Percentiles rank a stretch among this genome's conserved stretches.
Evolutionary conservation across 1,140 invertebrate genomes (phyloP).

Genomic region (Scaptomyza graminum): DNA sequence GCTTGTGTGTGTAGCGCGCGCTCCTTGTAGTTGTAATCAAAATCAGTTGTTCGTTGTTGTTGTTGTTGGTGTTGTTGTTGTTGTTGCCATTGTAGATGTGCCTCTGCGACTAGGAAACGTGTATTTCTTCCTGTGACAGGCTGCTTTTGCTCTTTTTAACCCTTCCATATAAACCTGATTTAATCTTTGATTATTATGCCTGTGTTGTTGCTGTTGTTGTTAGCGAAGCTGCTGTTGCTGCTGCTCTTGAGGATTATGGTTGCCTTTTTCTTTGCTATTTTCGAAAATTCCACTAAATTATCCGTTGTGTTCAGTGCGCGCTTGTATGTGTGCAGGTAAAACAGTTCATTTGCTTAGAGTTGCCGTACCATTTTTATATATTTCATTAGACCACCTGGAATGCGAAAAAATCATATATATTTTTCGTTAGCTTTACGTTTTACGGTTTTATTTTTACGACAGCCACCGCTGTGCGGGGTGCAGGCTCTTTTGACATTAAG

Average conservation of each 20-base stretch:
- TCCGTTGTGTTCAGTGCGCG: slow-evolving; percentile 54
- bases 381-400: slow-evolving; percentile 68
- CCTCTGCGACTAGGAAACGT: slow-evolving; percentile 74
- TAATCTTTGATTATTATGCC: slow-evolving; percentile 80
- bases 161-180: slow-evolving; percentile 81
- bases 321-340: slow-evolving; percentile 65
- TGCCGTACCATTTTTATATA: slow-evolving; percentile 48
- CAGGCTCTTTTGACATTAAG: slow-evolving; percentile 33
- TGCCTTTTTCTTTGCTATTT: slow-evolving; percentile 71
- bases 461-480: slow-evolving; percentile 4
- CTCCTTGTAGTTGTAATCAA: slow-evolving; percentile 60
- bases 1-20: slow-evolving; percentile 47
- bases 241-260: slow-evolving; percentile 52
- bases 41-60: slow-evolving; percentile 66
- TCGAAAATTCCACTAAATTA: slow-evolving; percentile 81
- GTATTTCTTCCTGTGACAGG: slow-evolving; percentile 78
- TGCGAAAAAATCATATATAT: slow-evolving; percentile 39
- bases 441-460: slow-evolving; percentile 34
- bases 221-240: slow-evolving; percentile 41
- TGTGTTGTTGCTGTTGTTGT: slow-evolving; percentile 37
- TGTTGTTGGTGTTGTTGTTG: slow-evolving; percentile 63
- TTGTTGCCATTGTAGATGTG: slow-evolving; percentile 57
- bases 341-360: slow-evolving; percentile 77
- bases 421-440: slow-evolving; percentile 52
- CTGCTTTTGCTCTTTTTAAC: slow-evolving; percentile 71